Evolutionary conservation across 2,113 vertebrate genomes (phyloP).

Genomic region (Calypte anna): DNA sequence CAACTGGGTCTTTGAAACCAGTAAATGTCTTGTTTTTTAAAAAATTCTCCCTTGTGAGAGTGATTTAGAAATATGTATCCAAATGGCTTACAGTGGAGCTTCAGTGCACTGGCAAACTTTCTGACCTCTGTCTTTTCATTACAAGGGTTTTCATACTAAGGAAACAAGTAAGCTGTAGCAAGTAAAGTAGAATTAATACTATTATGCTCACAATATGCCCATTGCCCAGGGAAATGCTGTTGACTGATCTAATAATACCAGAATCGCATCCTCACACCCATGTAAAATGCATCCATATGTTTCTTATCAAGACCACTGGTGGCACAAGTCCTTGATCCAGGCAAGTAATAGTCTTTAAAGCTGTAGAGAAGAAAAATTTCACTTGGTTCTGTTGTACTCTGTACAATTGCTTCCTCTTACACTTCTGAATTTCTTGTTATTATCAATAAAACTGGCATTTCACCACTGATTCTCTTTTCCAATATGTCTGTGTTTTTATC

Average conservation of each 20-base stretch:
- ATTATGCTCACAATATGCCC: slow-evolving; percentile 61
- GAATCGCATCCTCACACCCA: slow-evolving; percentile 61
- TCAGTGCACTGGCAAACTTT: background rate
- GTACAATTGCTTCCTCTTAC: slow-evolving; percentile 19
- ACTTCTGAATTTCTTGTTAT: background rate
- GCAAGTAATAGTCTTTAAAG: slow-evolving; percentile 56
- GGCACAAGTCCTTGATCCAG: slow-evolving; percentile 64
- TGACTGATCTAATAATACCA: slow-evolving; percentile 58
- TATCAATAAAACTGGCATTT: background rate
- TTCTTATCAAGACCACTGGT: slow-evolving; percentile 63
- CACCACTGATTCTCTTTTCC: background rate
- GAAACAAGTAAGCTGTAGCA: slow-evolving; percentile 55
- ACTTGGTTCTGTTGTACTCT: slow-evolving; percentile 10
- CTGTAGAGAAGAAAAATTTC: slow-evolving; percentile 37
- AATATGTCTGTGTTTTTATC: background rate
- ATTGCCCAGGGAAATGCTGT: slow-evolving; percentile 24
- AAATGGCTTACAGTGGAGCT: background rate
- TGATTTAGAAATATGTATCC: background rate
- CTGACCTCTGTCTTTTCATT: slow-evolving; percentile 38
- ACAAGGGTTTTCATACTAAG: background rate
- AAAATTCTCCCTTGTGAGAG: background rate
- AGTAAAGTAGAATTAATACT: slow-evolving; percentile 73
- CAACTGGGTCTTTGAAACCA: background rate
- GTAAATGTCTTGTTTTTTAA: background rate
- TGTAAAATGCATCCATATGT: slow-evolving; percentile 59